Evolutionary conservation across 2,113 vertebrate genomes (phyloP), one percentile per base, ranked within the genome.

Genomic region (Ptilorrhoa leucosticta): DNA sequence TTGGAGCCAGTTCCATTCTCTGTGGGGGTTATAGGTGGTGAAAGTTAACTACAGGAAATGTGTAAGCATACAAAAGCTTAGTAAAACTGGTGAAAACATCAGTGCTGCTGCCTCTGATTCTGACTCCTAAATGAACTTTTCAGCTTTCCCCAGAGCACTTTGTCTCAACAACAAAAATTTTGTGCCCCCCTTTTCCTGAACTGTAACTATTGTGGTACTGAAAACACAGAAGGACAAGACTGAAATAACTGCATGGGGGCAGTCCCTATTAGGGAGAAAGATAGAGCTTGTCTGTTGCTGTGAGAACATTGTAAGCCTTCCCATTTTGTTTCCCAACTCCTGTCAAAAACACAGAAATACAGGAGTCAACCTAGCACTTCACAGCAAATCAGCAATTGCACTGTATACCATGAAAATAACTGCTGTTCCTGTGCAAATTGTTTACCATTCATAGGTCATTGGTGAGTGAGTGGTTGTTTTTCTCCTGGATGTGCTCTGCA

Each of bases 41-140:
- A 89, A 96, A 81, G 56, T 87, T 84, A 87, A 87, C 61, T 63
- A 68, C 10, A 76, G 76, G 48, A 86, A 83, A 72, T 26, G 2
- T 26, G 3, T 47, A 56, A 51, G 7, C 28, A 26, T 39, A 40
- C 7, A 69, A 89, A 65, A 83, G 1, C 18, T 78, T 37, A 27
- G 7, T 50, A 85, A 87, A 91, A 42, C 19, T 90, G 16, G 35
- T 78, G 17, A 30, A 72, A 50, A 26, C 47, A 27, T 1, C 13
- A 3, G 17, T 60, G 33, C 17, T 92, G 5, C 18, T 87, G 23
- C 7, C 28, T 45, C 56, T 89, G 30, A 83, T 51, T 50, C 20
- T 78, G 28, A 7, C 7, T 91, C 17, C 45, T 64, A 87, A 77
- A 64, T 23, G 1, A 84, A n/a, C 14, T 48, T 57, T 10, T 13